A percentile compares a stretch with the other conserved stretches of the same genome.
Evolutionary conservation across 2,888 invertebrate genomes (phyloP).

Genomic region (Bellardia bayeri): DNA sequence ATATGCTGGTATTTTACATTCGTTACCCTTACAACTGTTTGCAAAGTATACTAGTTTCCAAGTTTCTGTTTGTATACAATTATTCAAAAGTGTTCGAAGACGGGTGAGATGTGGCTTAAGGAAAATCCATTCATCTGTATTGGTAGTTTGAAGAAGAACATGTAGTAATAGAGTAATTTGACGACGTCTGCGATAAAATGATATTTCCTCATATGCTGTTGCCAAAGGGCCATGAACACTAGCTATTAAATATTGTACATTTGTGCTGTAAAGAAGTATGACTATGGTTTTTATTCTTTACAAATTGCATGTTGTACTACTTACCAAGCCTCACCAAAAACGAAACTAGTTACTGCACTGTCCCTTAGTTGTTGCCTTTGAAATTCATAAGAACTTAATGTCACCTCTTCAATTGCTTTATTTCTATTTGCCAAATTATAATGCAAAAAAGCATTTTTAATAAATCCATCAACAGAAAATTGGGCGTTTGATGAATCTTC

Average conservation of each 20-base stretch:
- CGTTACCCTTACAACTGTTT: conserved; percentile 81
- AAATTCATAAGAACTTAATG: conserved; percentile 78
- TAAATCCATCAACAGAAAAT: conserved; percentile 79
- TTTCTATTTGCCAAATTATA: conserved; percentile 49
- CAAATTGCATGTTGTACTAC: neutral
- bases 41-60: conserved; percentile 80
- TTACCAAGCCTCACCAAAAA: conserved; percentile 81
- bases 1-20: conserved; percentile 81
- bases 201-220: conserved; percentile 69
- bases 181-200: conserved; percentile 76
- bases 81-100: conserved; percentile 78
- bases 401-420: conserved; percentile 71
- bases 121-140: conserved; percentile 67
- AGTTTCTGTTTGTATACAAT: conserved; percentile 76
- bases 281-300: neutral
- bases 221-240: conserved; percentile 76
- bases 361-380: conserved; percentile 75
- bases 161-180: conserved; percentile 80
- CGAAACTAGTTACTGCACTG: conserved; percentile 73
- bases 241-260: conserved; percentile 79
- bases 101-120: conserved; percentile 73
- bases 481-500: conserved; percentile 78
- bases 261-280: conserved; percentile 76
- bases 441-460: conserved; percentile 78
- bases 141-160: conserved; percentile 75